Base-by-base conservation (phyloP, 2,888 invertebrate genomes). In the Anticlea derivata region DNA sequence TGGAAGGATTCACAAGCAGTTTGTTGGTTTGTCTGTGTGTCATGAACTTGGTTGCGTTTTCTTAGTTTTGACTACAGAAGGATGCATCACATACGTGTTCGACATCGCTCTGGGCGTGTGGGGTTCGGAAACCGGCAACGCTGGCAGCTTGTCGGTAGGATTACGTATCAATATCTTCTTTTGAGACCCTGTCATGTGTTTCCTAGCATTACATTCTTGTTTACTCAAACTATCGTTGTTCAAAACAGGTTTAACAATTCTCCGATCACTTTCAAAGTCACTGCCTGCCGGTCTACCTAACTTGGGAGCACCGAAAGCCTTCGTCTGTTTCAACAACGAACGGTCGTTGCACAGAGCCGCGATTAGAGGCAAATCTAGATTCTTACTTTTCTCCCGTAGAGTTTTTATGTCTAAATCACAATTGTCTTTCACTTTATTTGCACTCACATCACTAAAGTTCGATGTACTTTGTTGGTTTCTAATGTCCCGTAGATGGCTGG, bases 331-430 rank as follows among this genome's bases (percentile, higher is more conserved):
- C 51, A 97, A 91, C 70, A 98, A 92, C 52, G 97, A 96, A 50
- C 96, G 94, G 83, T 98, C 98, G 79, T 98, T 98, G 91, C 97
- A 98, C 65, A 98, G 92, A 7, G 98, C 98, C 52, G 97, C 96
- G 75, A 98, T 97, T 55, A 98, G 91, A 11, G 98, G 98, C 80
- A 98, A 91, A 86, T 97, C 97, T 72, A 97, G 92, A 78, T 97
- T 96, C 77, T 95, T 95, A 85, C 96, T 97, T 86, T 97, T 96
- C 84, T 97, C 97, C 50, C 97, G 93, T 55, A 97, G 90, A 63
- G 95, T 94, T 73, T 95, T 94, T 69, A 97, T 96, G 82, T 97
- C 97, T 83, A 90, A 78, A 81, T 89, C 90, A 84, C 87, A 85
- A 81, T 88, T 89, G 64, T 87, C 84, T 75, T 80, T 88, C 58